Base-by-base conservation (phyloP, 2,888 invertebrate species). In the Drosophila cognata region DNA sequence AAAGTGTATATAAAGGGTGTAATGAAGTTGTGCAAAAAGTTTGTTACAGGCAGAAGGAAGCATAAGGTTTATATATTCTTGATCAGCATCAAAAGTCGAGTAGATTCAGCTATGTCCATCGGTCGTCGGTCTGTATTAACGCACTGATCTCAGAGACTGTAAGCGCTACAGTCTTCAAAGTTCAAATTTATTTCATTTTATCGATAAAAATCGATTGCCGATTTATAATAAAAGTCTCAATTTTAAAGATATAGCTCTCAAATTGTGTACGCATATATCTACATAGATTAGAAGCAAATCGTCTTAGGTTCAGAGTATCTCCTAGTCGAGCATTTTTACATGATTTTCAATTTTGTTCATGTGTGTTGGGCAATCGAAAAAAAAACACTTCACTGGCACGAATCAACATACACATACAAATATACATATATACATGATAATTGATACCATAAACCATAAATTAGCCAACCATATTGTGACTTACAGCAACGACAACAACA, bases 391-490 rank as follows among this genome's bases (percentile, higher is more conserved):
- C 81, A 81, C 70, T 79, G 88, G 65, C 81, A 71, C 71, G 46
- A 68, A 66, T 67, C 48, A 57, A 59, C 62, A 70, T 67, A 53
- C 52, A 65, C 56, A 56, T 4, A 33, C n/a, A 68, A 25, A 57
- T 31, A 69, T 52, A 72, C 43, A 67, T 60, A 71, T 60, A 71
- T 43, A 71, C 31, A 74, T 59, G 63, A 68, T 72, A 77, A 77
- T 76, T 77, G 63, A 76, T 72, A 76, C 29, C 68, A 67, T 68
- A 72, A 51, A 43, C 76, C 57, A 71, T 70, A 65, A 77, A 82
- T 85, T 85, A 85, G 89, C 85, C 88, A 85, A 88, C 85, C 85
- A 80, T 89, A 85, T 89, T 85, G 85, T 85, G 85, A 85, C 85
- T 85, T 85, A 85, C 82, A 73, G 68, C 75, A 84, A 70, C 43